A percentile compares a stretch with the other conserved stretches of the same genome.
Evolutionary conservation across 2,113 vertebrate genomes (phyloP).

Genomic region (Rhinogobius similis): DNA sequence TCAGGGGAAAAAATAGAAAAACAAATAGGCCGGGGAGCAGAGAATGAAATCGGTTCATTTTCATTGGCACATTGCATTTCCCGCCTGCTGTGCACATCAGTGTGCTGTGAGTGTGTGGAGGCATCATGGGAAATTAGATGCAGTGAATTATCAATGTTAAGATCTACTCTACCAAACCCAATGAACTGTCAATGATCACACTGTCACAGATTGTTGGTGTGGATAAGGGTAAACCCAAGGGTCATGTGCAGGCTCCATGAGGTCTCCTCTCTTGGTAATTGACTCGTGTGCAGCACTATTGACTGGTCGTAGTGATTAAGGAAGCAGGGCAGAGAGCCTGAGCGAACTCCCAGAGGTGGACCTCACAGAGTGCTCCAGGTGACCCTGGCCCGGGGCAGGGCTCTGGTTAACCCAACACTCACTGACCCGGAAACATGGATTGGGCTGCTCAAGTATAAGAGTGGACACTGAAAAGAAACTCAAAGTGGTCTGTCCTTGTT

Average conservation of each 20-base stretch:
- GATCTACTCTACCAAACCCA: slow-evolving; percentile 61
- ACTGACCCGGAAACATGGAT: slow-evolving; percentile 54
- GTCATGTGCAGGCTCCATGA: slow-evolving; percentile 34
- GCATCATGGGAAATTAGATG: slow-evolving; percentile 45
- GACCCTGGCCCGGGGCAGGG: slow-evolving; percentile 46
- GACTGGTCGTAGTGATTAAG: slow-evolving; percentile 74
- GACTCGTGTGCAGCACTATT: slow-evolving; percentile 62
- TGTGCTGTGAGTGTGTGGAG: slow-evolving; percentile 41
- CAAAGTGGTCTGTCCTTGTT: neutral
- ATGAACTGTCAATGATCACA: slow-evolving; percentile 69
- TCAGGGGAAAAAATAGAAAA: slow-evolving; percentile 17
- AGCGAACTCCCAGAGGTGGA: slow-evolving; percentile 47
- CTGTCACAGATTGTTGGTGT: slow-evolving; percentile 67
- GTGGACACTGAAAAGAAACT: slow-evolving; percentile 16
- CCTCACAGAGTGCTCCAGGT: slow-evolving; percentile 41
- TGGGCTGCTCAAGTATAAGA: slow-evolving; percentile 36
- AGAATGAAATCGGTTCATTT: slow-evolving; percentile 55
- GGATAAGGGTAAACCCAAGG: slow-evolving; percentile 40
- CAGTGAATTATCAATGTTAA: slow-evolving; percentile 75
- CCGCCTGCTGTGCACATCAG: slow-evolving; percentile 13
- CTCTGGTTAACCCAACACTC: slow-evolving; percentile 38
- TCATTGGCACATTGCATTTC: slow-evolving; percentile 50
- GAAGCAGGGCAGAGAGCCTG: slow-evolving; percentile 42
- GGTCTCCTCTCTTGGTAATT: slow-evolving; percentile 61
- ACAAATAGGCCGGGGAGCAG: slow-evolving; percentile 39